phyloP scores from a whole-genome alignment of 1,140 invertebrate genomes.

The Cydia splendana region DNA sequence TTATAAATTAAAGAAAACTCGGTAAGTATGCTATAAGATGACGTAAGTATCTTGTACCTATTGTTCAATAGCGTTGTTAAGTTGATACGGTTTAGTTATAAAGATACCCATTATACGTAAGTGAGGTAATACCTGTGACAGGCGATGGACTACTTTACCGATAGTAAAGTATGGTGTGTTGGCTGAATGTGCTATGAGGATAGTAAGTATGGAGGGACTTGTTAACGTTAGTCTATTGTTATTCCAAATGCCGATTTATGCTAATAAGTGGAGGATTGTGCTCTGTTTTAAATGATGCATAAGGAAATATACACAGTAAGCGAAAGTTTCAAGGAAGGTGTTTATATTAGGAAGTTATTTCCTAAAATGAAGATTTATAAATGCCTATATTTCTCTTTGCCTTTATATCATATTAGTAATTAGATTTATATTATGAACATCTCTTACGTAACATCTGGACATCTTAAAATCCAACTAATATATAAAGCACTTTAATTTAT shows the following conservation, averaged over 20 bases:
- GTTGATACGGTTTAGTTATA: constrained; percentile 8
- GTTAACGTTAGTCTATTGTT: neutral
- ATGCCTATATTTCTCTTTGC: too few species aligned
- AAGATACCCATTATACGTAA: neutral
- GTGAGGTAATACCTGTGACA: constrained; percentile 6
- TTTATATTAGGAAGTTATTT: neutral
- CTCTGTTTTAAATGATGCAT: constrained; percentile 15
- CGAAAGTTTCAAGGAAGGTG: neutral
- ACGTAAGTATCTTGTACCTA: constrained; percentile 12
- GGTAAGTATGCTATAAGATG: neutral
- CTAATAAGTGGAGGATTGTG: neutral
- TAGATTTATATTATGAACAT: too few species aligned
- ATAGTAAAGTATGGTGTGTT: neutral
- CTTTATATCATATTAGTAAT: too few species aligned
- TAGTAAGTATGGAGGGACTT: neutral
- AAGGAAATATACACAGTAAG: constrained; percentile 11
- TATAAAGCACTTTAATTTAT: too few species aligned
- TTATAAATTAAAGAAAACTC: neutral
- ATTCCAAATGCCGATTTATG: constrained; percentile 1
- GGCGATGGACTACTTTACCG: neutral
- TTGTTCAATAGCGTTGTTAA: neutral
- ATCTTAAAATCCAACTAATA: too few species aligned
- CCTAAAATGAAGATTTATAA: too few species aligned
- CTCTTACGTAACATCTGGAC: too few species aligned
- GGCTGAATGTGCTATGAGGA: constrained; percentile 4